A percentile compares a stretch with the other conserved stretches of the same genome.
phyloP scores from a whole-genome alignment of 1,140 invertebrate species.

The Apocrypta bakeri region DNA sequence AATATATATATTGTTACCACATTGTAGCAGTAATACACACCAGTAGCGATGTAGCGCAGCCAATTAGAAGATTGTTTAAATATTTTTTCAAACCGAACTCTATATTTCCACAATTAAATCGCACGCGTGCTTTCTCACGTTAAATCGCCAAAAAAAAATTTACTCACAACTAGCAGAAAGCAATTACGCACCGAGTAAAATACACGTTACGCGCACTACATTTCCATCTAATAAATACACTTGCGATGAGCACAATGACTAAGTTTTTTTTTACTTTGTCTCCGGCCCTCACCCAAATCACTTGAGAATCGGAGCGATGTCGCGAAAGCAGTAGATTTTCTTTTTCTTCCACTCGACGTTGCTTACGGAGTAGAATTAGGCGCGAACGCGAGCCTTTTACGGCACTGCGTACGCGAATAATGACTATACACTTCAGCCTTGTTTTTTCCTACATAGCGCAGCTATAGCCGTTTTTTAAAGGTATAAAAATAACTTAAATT shows the following conservation, averaged over 20 bases:
- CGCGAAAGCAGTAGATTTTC: not conserved
- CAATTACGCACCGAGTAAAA: not conserved
- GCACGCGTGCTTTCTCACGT: not conserved
- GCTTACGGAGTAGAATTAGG: conserved; percentile 8
- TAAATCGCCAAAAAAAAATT: not conserved
- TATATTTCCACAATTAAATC: not conserved
- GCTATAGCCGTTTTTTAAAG: not conserved
- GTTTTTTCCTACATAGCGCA: conserved; percentile 1
- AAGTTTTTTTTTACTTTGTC: not conserved
- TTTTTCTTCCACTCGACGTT: too few relatives aligned
- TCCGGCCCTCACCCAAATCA: conserved; percentile 20
- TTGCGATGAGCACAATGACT: not conserved
- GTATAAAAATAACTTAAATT: too few relatives aligned
- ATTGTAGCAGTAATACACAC: too few relatives aligned
- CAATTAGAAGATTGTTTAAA: not conserved
- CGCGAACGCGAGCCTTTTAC: conserved; percentile 19
- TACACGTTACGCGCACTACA: too few relatives aligned
- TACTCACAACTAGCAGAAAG: not conserved
- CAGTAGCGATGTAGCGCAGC: too few relatives aligned
- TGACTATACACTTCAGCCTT: conserved; percentile 17
- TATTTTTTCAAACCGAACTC: not conserved
- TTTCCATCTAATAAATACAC: too few relatives aligned
- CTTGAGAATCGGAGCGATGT: not conserved
- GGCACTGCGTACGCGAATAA: conserved; percentile 22
- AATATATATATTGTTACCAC: too few relatives aligned